A percentile compares a stretch with the other conserved stretches of the same genome.
Conservation (phyloP, 2,888 invertebrate genomes). For the Spodoptera littoralis region DNA sequence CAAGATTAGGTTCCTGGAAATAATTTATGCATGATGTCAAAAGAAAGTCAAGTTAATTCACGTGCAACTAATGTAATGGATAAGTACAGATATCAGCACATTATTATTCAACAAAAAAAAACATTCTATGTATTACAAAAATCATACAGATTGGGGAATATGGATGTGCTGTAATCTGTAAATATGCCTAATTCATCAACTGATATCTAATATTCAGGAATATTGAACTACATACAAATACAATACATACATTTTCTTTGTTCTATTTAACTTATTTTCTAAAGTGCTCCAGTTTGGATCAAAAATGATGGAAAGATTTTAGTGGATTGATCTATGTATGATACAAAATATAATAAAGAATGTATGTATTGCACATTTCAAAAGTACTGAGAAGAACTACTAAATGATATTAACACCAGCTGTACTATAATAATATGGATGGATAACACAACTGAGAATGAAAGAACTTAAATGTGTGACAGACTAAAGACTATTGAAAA, state of each 20-base stretch:
- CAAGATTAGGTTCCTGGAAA: slow-evolving; percentile 93
- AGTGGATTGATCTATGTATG: too few relatives aligned
- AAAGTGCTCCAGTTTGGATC: too few relatives aligned
- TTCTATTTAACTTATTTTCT: too few relatives aligned
- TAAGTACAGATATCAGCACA: too few relatives aligned
- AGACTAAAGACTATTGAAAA: background rate
- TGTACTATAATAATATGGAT: slow-evolving; percentile 10
- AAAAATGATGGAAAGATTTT: too few relatives aligned
- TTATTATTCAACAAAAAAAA: too few relatives aligned
- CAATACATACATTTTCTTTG: slow-evolving; percentile 1
- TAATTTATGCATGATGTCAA: slow-evolving; percentile 39
- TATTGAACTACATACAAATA: slow-evolving; percentile 12
- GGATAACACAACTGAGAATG: slow-evolving; percentile 3
- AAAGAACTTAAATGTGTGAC: background rate
- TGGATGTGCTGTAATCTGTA: too few relatives aligned
- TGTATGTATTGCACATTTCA: slow-evolving; percentile 25
- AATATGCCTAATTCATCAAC: too few relatives aligned
- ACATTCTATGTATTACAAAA: too few relatives aligned
- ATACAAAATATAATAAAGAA: background rate
- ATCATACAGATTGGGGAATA: too few relatives aligned
- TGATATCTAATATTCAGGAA: slow-evolving; percentile 16
- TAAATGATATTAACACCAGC: slow-evolving; percentile 7
- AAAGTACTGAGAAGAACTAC: slow-evolving; percentile 4
- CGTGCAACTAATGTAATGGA: background rate
- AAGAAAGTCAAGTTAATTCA: slow-evolving; percentile 3